These are phyloP conservation scores for Pantherophis vulpinus DNA, from an alignment of 2,797 vertebrate species.

Conservation along the genomic window DNA sequence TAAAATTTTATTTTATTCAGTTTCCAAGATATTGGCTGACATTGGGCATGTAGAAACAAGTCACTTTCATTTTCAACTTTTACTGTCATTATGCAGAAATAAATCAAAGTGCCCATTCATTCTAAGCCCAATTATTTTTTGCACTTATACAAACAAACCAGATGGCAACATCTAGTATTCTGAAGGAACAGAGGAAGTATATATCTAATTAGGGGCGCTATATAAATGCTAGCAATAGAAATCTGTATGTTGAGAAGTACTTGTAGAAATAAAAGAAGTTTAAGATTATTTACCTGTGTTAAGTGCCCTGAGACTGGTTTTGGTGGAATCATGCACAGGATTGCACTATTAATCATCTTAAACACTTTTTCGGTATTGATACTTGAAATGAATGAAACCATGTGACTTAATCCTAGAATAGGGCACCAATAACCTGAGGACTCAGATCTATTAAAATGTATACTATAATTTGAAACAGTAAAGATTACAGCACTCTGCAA, in stretches of 20 bases:
- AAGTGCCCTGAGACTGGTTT: too few species aligned
- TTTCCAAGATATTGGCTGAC: not conserved
- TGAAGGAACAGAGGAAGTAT: too few species aligned
- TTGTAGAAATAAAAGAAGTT: not conserved
- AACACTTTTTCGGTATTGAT: not conserved
- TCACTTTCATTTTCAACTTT: constrained; percentile 7
- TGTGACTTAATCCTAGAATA: too few species aligned
- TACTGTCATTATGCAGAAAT: not conserved
- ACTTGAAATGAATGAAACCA: not conserved
- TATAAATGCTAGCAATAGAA: not conserved
- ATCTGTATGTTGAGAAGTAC: not conserved
- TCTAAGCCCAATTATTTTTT: not conserved
- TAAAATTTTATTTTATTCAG: not conserved
- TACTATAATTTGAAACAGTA: not conserved
- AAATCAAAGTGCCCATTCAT: not conserved
- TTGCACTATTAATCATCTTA: not conserved
- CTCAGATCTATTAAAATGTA: not conserved
- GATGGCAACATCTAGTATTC: not conserved
- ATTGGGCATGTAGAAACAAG: not conserved
- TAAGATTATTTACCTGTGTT: not conserved
- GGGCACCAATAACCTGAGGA: not conserved
- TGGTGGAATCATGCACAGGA: too few species aligned
- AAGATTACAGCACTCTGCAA: not conserved
- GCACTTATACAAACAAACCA: not conserved
- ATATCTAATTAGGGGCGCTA: not conserved